These are phyloP conservation scores for Neofelis nebulosa DNA, from an alignment of 2,113 vertebrate species.

Conservation along the genomic window DNA sequence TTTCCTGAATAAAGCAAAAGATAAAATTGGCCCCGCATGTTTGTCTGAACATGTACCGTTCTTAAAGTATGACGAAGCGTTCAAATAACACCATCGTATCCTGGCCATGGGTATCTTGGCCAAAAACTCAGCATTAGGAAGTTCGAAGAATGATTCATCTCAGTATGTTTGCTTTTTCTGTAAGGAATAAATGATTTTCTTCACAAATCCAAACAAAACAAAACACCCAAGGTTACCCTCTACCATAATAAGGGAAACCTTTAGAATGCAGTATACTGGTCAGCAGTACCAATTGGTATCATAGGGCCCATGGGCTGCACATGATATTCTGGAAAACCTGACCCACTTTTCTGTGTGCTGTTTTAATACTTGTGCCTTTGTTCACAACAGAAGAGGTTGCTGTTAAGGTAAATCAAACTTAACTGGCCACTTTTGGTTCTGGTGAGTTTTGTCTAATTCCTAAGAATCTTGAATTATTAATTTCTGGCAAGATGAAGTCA, in stretches of 20 bases:
- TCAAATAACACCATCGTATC: neutral
- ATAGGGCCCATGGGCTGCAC: neutral
- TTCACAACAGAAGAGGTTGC: neutral
- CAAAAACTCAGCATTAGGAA: neutral
- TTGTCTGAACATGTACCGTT: neutral
- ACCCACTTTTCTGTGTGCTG: neutral
- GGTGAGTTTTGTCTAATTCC: constrained; percentile 57
- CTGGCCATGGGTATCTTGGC: neutral
- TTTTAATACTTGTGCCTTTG: neutral
- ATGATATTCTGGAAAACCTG: neutral
- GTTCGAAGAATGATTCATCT: neutral
- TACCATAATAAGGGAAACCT: neutral
- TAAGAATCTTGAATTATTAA: neutral
- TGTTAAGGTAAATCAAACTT: constrained; percentile 26
- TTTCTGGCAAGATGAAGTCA: constrained; percentile 7
- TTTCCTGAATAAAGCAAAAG: neutral
- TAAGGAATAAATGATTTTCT: neutral
- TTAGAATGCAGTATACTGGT: neutral
- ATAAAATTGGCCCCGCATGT: neutral
- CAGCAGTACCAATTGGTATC: neutral
- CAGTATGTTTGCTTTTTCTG: neutral
- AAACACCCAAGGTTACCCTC: neutral
- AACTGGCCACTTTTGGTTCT: constrained; percentile 39
- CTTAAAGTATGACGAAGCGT: constrained; percentile 6
- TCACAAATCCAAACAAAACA: constrained; percentile 1